Evolutionary conservation across 1,140 invertebrate genomes (phyloP), one percentile per base, ranked within the genome.

Genomic region (Caenorhabditis remanei): DNA sequence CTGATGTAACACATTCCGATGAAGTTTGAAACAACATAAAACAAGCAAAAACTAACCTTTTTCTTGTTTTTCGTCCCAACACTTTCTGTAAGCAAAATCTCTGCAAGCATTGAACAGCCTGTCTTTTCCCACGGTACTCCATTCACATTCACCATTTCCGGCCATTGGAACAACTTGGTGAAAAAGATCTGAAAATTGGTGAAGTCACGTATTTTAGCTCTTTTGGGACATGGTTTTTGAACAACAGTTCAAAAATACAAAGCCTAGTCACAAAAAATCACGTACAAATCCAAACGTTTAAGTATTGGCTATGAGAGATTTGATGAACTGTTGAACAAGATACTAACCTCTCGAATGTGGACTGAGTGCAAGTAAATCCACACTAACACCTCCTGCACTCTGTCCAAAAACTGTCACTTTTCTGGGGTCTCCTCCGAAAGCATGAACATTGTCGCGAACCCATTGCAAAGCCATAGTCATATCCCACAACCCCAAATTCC

Each of bases 371-470:
- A 89, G 48, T 19, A 87, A 41, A 87, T 90, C 86, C 21, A 91
- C 83, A 82, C 61, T 55, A 43, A 83, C 83, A 32, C 89, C 89
- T 43, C 92, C 92, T n/a, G 92, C 92, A 89, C 90, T 91, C 67
- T 92, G 89, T 48, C 91, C 92, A 63, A 90, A 91, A 46, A 93
- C 79, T 8, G 92, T 90, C 6, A 92, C 93, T 75, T 93, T 93
- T 48, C 93, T 90, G 0, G 93, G 90, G 91, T 95, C 93, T 0
- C 95, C 95, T 4, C 94, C 94, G 87, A 95, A 95, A 2, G 92
- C 90, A 1, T 87, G 87, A 58, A 95, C 95, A 86, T 93, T 93
- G 11, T 91, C 85, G 21, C 89, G 89, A 46, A 93, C 90, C 93
- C 93, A 93, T 85, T 90, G 83, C 16, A 93, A 85, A 16, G 93